Conservation (phyloP, 2,797 vertebrate genomes). For the Sus cebifrons region DNA sequence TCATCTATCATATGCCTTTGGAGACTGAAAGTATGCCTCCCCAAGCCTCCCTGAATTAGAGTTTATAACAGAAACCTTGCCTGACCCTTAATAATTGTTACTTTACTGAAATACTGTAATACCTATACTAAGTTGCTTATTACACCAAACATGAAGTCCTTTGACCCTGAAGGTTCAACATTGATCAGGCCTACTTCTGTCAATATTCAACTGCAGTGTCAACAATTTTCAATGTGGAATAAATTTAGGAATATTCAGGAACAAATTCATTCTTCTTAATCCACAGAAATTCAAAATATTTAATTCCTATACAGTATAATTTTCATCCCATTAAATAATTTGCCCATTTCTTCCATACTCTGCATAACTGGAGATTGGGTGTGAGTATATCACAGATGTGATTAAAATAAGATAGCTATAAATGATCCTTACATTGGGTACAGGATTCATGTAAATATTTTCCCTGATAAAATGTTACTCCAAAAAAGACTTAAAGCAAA, state of each 20-base stretch:
- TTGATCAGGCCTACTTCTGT: conserved; percentile 77
- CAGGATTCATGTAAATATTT: conserved; percentile 37
- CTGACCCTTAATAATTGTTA: conserved; percentile 73
- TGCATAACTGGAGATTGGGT: background rate
- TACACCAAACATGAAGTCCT: conserved; percentile 82
- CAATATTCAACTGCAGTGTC: conserved; percentile 81
- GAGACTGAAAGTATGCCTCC: background rate
- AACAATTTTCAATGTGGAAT: conserved; percentile 73
- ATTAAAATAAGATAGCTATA: conserved; percentile 23
- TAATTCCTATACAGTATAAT: background rate
- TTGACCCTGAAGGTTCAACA: conserved; percentile 83
- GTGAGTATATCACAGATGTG: background rate
- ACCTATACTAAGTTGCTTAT: conserved; percentile 80
- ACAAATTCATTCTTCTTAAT: conserved; percentile 59
- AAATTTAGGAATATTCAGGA: conserved; percentile 34
- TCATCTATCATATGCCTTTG: conserved; percentile 62
- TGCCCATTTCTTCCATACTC: conserved; percentile 31
- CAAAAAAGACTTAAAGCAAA: conserved; percentile 67
- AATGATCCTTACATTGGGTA: background rate
- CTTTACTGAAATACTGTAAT: conserved; percentile 69
- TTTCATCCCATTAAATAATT: conserved; percentile 56
- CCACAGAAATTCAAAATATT: conserved; percentile 63
- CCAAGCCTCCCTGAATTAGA: conserved; percentile 70
- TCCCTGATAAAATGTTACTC: conserved; percentile 58
- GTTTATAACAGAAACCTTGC: conserved; percentile 79